Conservation (phyloP, 2,888 invertebrate genomes). For the Diploptera punctata region DNA sequence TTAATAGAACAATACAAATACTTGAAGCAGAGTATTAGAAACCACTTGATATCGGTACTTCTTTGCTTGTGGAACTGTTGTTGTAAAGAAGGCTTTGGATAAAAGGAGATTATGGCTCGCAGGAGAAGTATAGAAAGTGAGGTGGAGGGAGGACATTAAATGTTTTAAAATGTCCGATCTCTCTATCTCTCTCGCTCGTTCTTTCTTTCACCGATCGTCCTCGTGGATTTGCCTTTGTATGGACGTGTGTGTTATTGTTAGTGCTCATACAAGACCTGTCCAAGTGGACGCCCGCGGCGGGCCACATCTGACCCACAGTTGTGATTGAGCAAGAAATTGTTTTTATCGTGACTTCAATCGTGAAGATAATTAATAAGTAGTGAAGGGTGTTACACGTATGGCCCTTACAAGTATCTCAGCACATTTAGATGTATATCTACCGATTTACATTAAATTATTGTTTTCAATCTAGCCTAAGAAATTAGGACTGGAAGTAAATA, state of each 20-base stretch:
- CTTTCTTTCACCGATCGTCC: neutral
- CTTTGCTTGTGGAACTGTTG: neutral
- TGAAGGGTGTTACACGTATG: too few relatives aligned
- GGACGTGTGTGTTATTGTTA: neutral
- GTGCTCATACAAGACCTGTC: neutral
- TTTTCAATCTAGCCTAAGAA: too few relatives aligned
- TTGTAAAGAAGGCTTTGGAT: neutral
- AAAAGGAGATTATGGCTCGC: neutral
- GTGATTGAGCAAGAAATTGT: too few relatives aligned
- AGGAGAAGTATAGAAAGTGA: neutral
- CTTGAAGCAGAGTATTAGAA: neutral
- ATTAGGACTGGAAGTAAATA: too few relatives aligned
- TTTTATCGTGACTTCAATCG: too few relatives aligned
- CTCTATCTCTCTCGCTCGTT: neutral
- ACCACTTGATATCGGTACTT: neutral
- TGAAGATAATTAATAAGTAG: too few relatives aligned
- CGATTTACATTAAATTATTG: too few relatives aligned
- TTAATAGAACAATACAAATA: neutral
- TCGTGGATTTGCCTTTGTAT: conserved; percentile 10
- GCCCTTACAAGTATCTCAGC: too few relatives aligned
- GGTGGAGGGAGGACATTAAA: conserved; percentile 5
- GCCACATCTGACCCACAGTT: too few relatives aligned
- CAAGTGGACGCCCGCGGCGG: too few relatives aligned
- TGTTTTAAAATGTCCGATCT: conserved; percentile 18
- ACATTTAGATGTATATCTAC: too few relatives aligned